Conservation (phyloP, 2,888 invertebrate species). For the Heliconius cydno region DNA sequence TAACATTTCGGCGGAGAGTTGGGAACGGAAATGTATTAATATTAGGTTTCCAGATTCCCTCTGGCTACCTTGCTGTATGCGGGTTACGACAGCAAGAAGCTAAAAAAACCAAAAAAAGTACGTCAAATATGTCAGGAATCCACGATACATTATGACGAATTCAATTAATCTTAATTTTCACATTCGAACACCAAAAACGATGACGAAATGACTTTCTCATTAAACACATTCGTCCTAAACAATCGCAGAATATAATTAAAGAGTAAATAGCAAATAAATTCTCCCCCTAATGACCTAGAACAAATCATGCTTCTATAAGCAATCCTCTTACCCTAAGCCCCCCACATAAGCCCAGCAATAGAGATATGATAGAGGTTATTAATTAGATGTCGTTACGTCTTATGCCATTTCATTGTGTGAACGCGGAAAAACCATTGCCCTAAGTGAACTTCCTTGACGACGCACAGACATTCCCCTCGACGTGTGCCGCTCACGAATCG, state of each 20-base stretch:
- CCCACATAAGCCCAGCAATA: constrained; percentile 73
- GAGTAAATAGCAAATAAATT: constrained; percentile 61
- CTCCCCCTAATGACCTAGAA: constrained; percentile 68
- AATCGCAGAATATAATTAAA: constrained; percentile 53
- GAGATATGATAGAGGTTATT: constrained; percentile 83
- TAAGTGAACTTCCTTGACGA: constrained; percentile 60
- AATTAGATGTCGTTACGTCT: constrained; percentile 82
- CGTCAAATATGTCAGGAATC: too few species aligned
- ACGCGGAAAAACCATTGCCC: constrained; percentile 68
- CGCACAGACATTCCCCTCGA: constrained; percentile 43
- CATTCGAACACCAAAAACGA: not conserved
- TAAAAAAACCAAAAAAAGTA: too few species aligned
- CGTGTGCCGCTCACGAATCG: constrained; percentile 41
- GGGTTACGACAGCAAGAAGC: too few species aligned
- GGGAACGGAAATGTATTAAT: too few species aligned
- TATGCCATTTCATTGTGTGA: constrained; percentile 78
- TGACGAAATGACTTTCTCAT: constrained; percentile 24
- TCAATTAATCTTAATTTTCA: too few species aligned
- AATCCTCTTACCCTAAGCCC: constrained; percentile 80
- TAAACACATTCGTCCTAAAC: constrained; percentile 39
- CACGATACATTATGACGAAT: too few species aligned
- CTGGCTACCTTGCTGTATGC: too few species aligned
- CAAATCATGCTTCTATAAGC: constrained; percentile 77
- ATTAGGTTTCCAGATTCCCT: too few species aligned
- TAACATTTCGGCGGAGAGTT: too few species aligned